Evolutionary conservation across 2,888 invertebrate species (phyloP).

Genomic region (Andrena chrysosceles): DNA sequence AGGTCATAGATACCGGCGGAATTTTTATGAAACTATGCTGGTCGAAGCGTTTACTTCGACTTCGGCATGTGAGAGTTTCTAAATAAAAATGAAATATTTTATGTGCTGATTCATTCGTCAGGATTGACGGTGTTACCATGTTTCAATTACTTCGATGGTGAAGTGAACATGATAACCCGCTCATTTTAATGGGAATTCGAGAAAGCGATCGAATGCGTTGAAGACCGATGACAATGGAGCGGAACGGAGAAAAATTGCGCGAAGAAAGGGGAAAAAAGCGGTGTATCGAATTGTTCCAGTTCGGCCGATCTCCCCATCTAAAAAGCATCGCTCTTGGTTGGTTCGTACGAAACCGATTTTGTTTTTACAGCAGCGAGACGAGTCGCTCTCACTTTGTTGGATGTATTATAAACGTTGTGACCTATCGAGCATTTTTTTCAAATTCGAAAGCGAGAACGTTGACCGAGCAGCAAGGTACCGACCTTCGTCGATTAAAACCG

Average conservation of each 20-base stretch:
- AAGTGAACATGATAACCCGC: too few relatives aligned
- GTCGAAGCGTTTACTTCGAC: neutral
- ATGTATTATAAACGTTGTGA: neutral
- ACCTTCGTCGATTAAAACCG: neutral
- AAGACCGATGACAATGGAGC: conserved; percentile 52
- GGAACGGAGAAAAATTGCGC: conserved; percentile 62
- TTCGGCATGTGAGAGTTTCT: neutral
- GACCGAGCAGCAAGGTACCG: conserved; percentile 32
- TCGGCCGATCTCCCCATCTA: conserved; percentile 35
- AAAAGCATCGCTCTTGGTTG: conserved; percentile 22
- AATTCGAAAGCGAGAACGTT: conserved; percentile 50
- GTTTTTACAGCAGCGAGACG: conserved; percentile 37
- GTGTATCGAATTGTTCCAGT: conserved; percentile 51
- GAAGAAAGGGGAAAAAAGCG: conserved; percentile 42
- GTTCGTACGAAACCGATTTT: conserved; percentile 39
- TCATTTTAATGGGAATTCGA: conserved; percentile 23
- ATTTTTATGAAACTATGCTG: neutral
- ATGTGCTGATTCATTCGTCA: neutral
- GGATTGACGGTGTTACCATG: conserved; percentile 6
- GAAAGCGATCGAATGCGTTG: conserved; percentile 56
- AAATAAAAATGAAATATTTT: conserved; percentile 18
- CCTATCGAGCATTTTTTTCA: conserved; percentile 17
- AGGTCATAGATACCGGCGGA: neutral
- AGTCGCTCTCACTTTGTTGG: conserved; percentile 6
- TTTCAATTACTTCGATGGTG: conserved; percentile 17